Conservation (phyloP, 2,113 vertebrate species). For the Malurus cyaneus region DNA sequence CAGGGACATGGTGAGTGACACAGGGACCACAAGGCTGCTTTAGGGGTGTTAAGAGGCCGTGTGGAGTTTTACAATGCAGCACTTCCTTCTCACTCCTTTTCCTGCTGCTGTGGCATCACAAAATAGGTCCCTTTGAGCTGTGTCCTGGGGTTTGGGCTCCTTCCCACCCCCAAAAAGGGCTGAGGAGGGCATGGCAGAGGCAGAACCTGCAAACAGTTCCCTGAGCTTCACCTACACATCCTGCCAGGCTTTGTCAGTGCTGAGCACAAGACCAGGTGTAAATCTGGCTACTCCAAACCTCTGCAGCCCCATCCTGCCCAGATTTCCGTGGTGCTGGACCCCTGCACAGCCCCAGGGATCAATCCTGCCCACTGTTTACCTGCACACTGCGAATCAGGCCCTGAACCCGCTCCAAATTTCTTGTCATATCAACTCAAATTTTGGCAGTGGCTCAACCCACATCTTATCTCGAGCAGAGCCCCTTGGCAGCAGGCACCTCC, state of each 20-base stretch:
- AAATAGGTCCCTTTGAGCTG: not conserved
- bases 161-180: not conserved
- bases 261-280: not conserved
- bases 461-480: slow-evolving; percentile 63
- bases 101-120: not conserved
- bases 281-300: not conserved
- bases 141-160: not conserved
- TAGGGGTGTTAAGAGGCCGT: not conserved
- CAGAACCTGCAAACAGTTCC: not conserved
- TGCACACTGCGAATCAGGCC: not conserved
- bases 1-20: not conserved
- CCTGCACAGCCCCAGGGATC: not conserved
- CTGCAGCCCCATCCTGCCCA: not conserved
- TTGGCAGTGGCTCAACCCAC: slow-evolving; percentile 56
- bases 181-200: not conserved
- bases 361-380: not conserved
- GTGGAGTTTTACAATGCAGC: not conserved
- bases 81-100: not conserved
- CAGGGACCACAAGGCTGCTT: not conserved
- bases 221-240: not conserved
- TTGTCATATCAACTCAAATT: slow-evolving; percentile 35
- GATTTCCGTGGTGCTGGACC: not conserved
- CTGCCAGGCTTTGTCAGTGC: accelerated
- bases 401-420: slow-evolving; percentile 43
- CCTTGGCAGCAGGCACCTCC: slow-evolving; percentile 67